Percentiles rank a stretch among this genome's conserved stretches.
phyloP scores from a whole-genome alignment of 1,140 invertebrate genomes.

The Solenopsis fugax region DNA sequence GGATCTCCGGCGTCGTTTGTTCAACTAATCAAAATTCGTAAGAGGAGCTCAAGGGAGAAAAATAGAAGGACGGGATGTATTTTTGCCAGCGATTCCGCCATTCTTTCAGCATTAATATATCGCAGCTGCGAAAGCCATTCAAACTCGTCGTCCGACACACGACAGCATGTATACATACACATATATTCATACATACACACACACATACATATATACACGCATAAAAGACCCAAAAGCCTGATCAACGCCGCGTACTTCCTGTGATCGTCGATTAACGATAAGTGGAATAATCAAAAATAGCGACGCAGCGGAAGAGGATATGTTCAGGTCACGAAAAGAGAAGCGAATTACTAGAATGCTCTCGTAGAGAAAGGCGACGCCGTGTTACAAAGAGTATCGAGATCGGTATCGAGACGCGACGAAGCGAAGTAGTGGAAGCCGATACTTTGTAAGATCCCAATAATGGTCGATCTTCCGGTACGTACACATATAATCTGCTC shows the following conservation, averaged over 20 bases:
- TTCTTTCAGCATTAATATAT: conserved; percentile 52
- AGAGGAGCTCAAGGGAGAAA: conserved; percentile 67
- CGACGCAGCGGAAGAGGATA: conserved; percentile 57
- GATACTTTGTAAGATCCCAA: neutral
- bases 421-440: neutral
- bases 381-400: conserved; percentile 23
- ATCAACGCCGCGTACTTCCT: conserved; percentile 55
- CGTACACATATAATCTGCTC: neutral
- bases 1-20: conserved; percentile 79
- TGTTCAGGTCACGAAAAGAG: conserved; percentile 51
- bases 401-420: conserved; percentile 11
- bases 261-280: conserved; percentile 65
- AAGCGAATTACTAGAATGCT: conserved; percentile 30
- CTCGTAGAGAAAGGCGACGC: conserved; percentile 28
- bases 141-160: conserved; percentile 46
- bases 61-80: conserved; percentile 45
- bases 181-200: neutral
- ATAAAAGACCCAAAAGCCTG: conserved; percentile 44
- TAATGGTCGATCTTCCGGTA: conserved; percentile 1
- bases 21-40: conserved; percentile 80
- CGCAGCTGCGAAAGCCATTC: conserved; percentile 54
- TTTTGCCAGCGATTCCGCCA: conserved; percentile 53
- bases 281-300: conserved; percentile 64
- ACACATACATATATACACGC: conserved; percentile 8
- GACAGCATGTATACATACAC: neutral